Percentiles rank a stretch among this genome's conserved stretches.
These are phyloP conservation scores for Setipinna tenuifilis DNA, from an alignment of 2,797 vertebrate genomes.

Conservation along the genomic window DNA sequence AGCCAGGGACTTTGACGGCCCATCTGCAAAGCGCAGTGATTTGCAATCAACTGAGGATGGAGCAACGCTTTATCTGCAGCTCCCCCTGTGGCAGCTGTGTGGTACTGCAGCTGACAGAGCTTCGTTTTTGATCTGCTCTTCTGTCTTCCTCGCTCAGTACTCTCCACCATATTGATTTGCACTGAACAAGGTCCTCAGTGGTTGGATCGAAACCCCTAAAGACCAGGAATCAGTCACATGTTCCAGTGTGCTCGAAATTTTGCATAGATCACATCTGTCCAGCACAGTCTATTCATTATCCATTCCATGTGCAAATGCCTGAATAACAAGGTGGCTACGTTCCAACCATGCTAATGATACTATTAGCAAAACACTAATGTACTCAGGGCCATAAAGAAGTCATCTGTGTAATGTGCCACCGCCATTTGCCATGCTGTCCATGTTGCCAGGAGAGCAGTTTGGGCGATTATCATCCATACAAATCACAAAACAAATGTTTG, in stretches of 20 bases:
- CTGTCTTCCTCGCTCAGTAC: constrained; percentile 23
- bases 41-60: constrained; percentile 10
- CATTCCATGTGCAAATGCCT: constrained; percentile 41
- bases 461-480: constrained; percentile 43
- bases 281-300: constrained; percentile 41
- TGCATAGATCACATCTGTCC: constrained; percentile 31
- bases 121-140: background rate
- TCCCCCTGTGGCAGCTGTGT: background rate
- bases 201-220: constrained; percentile 18
- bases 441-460: constrained; percentile 35
- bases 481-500: constrained; percentile 43
- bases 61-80: background rate
- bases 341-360: constrained; percentile 51
- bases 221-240: background rate
- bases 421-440: constrained; percentile 34
- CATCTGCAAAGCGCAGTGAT: background rate
- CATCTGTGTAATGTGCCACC: constrained; percentile 38
- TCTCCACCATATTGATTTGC: constrained; percentile 42
- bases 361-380: constrained; percentile 51
- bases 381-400: constrained; percentile 46
- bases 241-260: background rate
- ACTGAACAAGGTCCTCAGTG: constrained; percentile 30
- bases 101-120: background rate
- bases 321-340: constrained; percentile 49
- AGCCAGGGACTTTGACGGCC: constrained; percentile 10